Base-by-base conservation (phyloP, 1,140 invertebrate genomes). In the Coelopa frigida region DNA sequence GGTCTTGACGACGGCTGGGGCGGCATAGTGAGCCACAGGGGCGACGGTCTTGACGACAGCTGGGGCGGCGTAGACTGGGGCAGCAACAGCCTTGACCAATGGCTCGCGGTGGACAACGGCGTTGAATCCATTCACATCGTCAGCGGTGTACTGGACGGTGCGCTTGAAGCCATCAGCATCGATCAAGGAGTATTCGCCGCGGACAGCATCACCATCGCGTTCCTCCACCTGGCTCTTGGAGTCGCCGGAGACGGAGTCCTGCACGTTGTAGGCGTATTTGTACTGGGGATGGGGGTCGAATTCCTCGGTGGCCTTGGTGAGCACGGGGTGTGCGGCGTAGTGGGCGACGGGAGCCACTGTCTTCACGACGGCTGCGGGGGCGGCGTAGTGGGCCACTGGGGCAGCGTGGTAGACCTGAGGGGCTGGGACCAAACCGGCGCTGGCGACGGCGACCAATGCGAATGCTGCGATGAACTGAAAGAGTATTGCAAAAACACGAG, bases 191-290 rank as follows among this genome's bases (percentile, higher is more conserved):
- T 74, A 74, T 47, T 68, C 69, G 21, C 74, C 74, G 26, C 61
- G 61, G 17, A 75, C 73, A 17, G 71, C 35, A 44, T 73, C 73
- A 22, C 73, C 73, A 36, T 72, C 68, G 6, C 72, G 65, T 23
- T 52, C 58, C 57, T 81, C 80, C 41, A 77, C 70, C 50, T 80
- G 78, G 41, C 64, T 68, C 59, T 82, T 81, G 15, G 72, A 67
- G 57, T 82, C 79, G 0, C 81, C 78, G 33, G 75, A 83, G 42
- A 75, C 57, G 10, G 70, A 53, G 51, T 81, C 79, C 29, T 78
- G 72, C 0, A 81, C 77, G 44, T 75, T 72, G 56, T 79, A 79
- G 3, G 70, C 70, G 57, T 74, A 79, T 38, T 71, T 65, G 61
- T 77, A 79, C 47, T 78, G 75, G 0, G 77, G 76, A 43, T 43